Percentiles rank a stretch among this genome's conserved stretches.
Evolutionary conservation across 2,113 vertebrate genomes (phyloP).

Genomic region (Corythornis cristatus): DNA sequence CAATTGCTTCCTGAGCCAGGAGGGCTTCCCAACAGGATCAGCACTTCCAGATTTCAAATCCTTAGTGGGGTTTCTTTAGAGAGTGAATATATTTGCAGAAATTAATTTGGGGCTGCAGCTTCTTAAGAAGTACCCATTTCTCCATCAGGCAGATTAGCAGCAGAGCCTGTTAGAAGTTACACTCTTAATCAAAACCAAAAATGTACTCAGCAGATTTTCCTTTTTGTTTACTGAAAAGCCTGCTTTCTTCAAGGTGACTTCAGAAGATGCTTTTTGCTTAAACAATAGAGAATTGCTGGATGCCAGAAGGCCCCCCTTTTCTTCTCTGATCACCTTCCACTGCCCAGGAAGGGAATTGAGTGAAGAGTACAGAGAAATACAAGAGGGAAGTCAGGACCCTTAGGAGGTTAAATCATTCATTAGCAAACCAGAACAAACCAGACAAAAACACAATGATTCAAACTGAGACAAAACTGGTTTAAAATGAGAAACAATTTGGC

Average conservation of each 20-base stretch:
- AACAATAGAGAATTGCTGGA: neutral
- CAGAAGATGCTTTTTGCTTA: neutral
- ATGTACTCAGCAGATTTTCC: slow-evolving; percentile 12
- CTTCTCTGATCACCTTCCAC: neutral
- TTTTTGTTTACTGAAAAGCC: slow-evolving; percentile 35
- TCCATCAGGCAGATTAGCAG: neutral
- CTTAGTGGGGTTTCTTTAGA: neutral
- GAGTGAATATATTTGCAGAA: neutral
- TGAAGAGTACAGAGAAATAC: neutral
- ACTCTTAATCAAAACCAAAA: slow-evolving; percentile 13
- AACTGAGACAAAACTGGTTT: neutral
- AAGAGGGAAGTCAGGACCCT: neutral
- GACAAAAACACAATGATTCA: neutral
- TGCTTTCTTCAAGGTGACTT: slow-evolving; percentile 47
- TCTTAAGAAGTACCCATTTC: neutral
- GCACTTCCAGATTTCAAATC: neutral
- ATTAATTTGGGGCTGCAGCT: neutral
- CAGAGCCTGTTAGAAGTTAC: neutral
- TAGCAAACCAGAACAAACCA: neutral
- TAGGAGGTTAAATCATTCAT: neutral
- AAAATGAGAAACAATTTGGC: neutral
- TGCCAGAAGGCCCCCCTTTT: neutral
- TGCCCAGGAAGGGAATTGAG: neutral
- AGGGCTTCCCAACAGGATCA: neutral
- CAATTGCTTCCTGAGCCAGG: neutral